A percentile compares a stretch with the other conserved stretches of the same genome.
Evolutionary conservation across 2,113 vertebrate species (phyloP).

Genomic region (Albula goreensis): DNA sequence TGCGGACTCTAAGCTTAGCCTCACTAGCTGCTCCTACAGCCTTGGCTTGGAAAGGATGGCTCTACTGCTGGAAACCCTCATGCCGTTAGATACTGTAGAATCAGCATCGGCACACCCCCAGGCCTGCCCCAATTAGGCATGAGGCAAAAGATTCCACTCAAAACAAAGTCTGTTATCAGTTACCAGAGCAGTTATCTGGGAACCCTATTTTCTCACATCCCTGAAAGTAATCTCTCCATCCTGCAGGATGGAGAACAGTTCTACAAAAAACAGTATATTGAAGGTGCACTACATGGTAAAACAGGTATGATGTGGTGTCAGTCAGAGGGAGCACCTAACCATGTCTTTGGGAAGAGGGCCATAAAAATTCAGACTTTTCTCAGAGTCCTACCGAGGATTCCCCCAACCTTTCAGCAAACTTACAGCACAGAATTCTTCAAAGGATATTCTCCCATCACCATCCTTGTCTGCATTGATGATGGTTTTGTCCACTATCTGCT

Average conservation of each 20-base stretch:
- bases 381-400: no score
- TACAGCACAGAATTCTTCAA: slow-evolving; percentile 91
- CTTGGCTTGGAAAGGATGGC: background rate
- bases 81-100: background rate
- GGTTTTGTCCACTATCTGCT: slow-evolving; percentile 94
- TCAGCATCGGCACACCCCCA: background rate
- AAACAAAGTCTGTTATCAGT: background rate
- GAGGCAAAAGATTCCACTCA: background rate
- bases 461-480: slow-evolving; percentile 94
- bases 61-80: background rate
- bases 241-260: no score
- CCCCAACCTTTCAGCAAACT: slow-evolving; percentile 51
- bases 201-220: background rate
- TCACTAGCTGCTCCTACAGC: background rate
- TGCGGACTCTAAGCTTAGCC: background rate
- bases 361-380: background rate
- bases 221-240: background rate
- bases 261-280: no score
- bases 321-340: background rate
- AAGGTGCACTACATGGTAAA: no score
- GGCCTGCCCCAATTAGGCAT: background rate
- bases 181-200: background rate
- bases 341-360: no score
- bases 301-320: background rate
- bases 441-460: slow-evolving; percentile 90